phyloP scores from a whole-genome alignment of 2,888 invertebrate genomes.

The Acleris sparsana region DNA sequence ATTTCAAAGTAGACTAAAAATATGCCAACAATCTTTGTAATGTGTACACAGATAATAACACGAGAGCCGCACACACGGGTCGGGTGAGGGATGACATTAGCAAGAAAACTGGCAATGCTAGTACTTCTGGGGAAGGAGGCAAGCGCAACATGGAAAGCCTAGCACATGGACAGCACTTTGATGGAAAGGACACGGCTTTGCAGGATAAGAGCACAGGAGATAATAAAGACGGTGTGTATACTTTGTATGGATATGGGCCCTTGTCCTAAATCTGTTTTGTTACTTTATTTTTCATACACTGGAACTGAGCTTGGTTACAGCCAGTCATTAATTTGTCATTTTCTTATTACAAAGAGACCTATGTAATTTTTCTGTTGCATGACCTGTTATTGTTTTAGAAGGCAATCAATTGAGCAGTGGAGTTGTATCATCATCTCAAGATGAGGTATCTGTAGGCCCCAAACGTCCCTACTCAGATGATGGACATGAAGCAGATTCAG shows the following conservation, averaged over 20 bases:
- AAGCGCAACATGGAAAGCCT: slow-evolving; percentile 78
- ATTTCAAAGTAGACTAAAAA: background rate
- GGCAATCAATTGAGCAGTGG: slow-evolving; percentile 66
- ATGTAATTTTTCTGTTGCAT: no score
- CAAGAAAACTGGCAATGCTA: slow-evolving; percentile 75
- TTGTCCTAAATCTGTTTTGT: no score
- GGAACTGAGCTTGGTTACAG: no score
- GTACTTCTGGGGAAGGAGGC: slow-evolving; percentile 61
- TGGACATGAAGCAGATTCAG: slow-evolving; percentile 78
- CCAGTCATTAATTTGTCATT: no score
- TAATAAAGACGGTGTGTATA: slow-evolving; percentile 62
- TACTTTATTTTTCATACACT: no score
- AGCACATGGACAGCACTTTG: slow-evolving; percentile 74
- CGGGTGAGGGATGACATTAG: slow-evolving; percentile 77
- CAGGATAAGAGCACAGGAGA: slow-evolving; percentile 66
- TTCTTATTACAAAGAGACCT: no score
- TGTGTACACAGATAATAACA: slow-evolving; percentile 64
- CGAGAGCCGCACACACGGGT: slow-evolving; percentile 66
- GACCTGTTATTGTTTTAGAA: slow-evolving; percentile 42
- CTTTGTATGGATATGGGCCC: no score
- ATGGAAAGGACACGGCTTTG: slow-evolving; percentile 67
- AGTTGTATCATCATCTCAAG: slow-evolving; percentile 71
- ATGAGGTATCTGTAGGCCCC: slow-evolving; percentile 55
- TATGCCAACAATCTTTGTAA: slow-evolving; percentile 36
- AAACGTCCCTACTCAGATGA: slow-evolving; percentile 74